Percentiles rank a stretch among this genome's conserved stretches.
phyloP scores from a whole-genome alignment of 2,888 invertebrate species.

The Agelastica alni region DNA sequence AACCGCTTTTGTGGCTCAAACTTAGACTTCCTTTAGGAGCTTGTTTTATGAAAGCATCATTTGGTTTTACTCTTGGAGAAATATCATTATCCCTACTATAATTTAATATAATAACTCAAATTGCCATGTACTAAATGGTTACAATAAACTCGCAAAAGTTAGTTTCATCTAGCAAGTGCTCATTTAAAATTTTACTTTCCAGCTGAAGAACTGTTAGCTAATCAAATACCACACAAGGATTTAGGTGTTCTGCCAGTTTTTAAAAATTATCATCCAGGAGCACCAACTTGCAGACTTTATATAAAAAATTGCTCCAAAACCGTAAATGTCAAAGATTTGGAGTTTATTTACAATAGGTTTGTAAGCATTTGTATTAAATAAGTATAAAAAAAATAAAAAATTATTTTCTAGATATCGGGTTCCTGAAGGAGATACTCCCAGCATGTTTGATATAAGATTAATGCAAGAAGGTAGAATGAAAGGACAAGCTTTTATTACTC shows the following conservation, averaged over 20 bases:
- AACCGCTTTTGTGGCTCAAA: neutral
- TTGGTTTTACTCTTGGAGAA: too few species aligned
- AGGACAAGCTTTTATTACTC: slow-evolving; percentile 91
- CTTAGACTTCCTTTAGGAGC: neutral
- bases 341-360: slow-evolving; percentile 70
- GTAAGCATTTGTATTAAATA: too few species aligned
- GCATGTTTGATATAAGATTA: slow-evolving; percentile 71
- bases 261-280: slow-evolving; percentile 83
- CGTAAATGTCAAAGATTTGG: slow-evolving; percentile 74
- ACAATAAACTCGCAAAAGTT: too few species aligned
- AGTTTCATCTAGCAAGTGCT: too few species aligned
- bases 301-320: slow-evolving; percentile 89
- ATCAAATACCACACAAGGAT: slow-evolving; percentile 73
- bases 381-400: too few species aligned
- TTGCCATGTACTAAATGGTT: too few species aligned
- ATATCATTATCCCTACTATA: too few species aligned
- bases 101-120: too few species aligned
- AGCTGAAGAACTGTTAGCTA: slow-evolving; percentile 67
- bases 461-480: slow-evolving; percentile 97
- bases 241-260: slow-evolving; percentile 77
- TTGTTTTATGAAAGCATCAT: too few species aligned
- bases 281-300: slow-evolving; percentile 83
- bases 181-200: slow-evolving; percentile 62
- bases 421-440: slow-evolving; percentile 51
- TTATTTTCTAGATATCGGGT: slow-evolving; percentile 57